Evolutionary conservation across 2,888 invertebrate genomes (phyloP).

Genomic region (Tridacna crocea): DNA sequence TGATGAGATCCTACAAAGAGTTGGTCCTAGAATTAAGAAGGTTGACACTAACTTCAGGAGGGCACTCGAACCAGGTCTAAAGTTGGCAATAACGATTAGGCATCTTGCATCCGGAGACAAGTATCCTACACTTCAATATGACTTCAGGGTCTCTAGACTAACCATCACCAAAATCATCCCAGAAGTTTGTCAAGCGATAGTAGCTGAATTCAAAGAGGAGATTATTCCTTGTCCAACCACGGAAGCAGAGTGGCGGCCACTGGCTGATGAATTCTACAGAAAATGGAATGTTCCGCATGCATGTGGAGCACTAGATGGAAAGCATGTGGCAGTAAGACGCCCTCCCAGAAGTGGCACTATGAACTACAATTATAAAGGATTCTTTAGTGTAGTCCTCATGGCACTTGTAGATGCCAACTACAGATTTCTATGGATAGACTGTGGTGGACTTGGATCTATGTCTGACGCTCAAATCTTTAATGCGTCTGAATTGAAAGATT

Average conservation of each 20-base stretch:
- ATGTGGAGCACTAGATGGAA: conserved; percentile 23
- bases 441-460: conserved; percentile 44
- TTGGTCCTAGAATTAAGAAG: too few relatives aligned
- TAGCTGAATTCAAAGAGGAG: conserved; percentile 53
- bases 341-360: conserved; percentile 31
- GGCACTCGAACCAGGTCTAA: conserved; percentile 46
- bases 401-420: conserved; percentile 59
- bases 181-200: conserved; percentile 60
- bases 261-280: conserved; percentile 12
- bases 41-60: conserved; percentile 42
- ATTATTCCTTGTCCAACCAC: conserved; percentile 40
- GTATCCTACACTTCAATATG: conserved; percentile 38
- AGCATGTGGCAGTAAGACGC: conserved; percentile 21
- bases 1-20: too few relatives aligned
- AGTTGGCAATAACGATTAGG: conserved; percentile 40
- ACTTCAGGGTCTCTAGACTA: conserved; percentile 59
- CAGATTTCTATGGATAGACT: conserved; percentile 58
- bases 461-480: conserved; percentile 53
- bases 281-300: conserved; percentile 24
- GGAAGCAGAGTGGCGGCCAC: conserved; percentile 16
- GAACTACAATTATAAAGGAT: conserved; percentile 44
- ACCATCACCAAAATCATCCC: conserved; percentile 50
- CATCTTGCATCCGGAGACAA: conserved; percentile 30
- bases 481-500: conserved; percentile 46
- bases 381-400: conserved; percentile 16